Base-by-base conservation (phyloP, 2,113 vertebrate genomes). In the Hyla sarda region DNA sequence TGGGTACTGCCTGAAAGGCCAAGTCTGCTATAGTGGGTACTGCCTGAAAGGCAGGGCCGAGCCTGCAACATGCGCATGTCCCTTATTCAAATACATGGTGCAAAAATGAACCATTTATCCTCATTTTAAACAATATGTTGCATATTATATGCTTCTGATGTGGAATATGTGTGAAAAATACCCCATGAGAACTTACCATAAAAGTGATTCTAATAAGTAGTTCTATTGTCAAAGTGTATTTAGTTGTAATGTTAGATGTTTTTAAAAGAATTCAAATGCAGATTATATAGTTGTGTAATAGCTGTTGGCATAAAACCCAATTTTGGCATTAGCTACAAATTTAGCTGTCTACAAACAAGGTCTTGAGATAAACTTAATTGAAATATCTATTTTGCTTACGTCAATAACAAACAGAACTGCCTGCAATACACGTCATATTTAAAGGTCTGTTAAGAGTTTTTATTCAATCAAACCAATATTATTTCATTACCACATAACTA, bases 401-500 rank as follows among this genome's bases (percentile, higher is more conserved):
- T 90, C 89, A 90, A 88, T 87, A 88, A 89, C 58, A 90, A n/a
- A 48, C 88, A 34, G 16, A 82, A 83, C 82, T 77, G 83, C 87
- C 89, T 87, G 89, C 88, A 91, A 89, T 89, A 85, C 86, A 87
- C 50, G 89, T 84, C 76, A 54, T 88, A 75, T 88, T 88, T 81
- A 72, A 88, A 85, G 23, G 58, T 88, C 87, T 89, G 90, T 79
- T 88, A 89, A 82, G 79, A 89, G 90, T 89, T 89, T 88, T 90
- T 89, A 92, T 91, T 89, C 85, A 91, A 91, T 91, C 83, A 82
- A 88, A 87, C 73, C 28, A 2, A 86, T 0, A 0, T 80, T 87
- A 91, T 90, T 89, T 90, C 88, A 92, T 92, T 90, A 90, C 81
- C 28, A 73, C 85, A 86, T 89, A 89, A 89, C 79, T 89, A 85